Percentiles rank a stretch among this genome's conserved stretches.
phyloP scores from a whole-genome alignment of 2,888 invertebrate species.

The Plebejus melissa region DNA sequence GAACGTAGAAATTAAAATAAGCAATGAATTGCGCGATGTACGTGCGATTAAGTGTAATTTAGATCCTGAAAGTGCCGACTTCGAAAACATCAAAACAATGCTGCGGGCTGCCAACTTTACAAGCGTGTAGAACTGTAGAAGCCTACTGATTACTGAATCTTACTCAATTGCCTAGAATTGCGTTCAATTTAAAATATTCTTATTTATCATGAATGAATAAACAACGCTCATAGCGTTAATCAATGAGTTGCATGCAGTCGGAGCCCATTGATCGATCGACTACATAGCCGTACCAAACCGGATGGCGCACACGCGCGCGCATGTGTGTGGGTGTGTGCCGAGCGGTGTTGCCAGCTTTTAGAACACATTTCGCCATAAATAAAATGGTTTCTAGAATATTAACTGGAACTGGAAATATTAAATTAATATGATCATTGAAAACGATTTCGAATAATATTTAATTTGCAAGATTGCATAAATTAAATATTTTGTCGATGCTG shows the following conservation, averaged over 20 bases:
- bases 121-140: neutral
- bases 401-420: neutral
- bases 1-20: too few relatives aligned
- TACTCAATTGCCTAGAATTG: conserved; percentile 37
- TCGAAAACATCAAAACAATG: neutral
- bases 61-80: neutral
- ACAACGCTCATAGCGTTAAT: conserved; percentile 78
- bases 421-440: neutral
- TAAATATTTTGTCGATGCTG: neutral
- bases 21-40: too few relatives aligned
- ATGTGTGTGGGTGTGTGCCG: conserved; percentile 54
- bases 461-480: neutral
- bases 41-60: neutral
- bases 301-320: conserved; percentile 63
- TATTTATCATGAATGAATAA: conserved; percentile 75
- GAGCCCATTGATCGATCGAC: conserved; percentile 78
- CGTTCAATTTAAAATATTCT: conserved; percentile 64
- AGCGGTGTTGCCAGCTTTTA: neutral
- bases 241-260: conserved; percentile 78
- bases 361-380: neutral
- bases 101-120: neutral
- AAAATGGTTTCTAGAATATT: neutral
- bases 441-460: neutral
- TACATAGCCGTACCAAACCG: conserved; percentile 71
- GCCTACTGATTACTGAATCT: conserved; percentile 26